phyloP scores from a whole-genome alignment of 2,113 vertebrate genomes.

The Sinocyclocheilus anophthalmus region DNA sequence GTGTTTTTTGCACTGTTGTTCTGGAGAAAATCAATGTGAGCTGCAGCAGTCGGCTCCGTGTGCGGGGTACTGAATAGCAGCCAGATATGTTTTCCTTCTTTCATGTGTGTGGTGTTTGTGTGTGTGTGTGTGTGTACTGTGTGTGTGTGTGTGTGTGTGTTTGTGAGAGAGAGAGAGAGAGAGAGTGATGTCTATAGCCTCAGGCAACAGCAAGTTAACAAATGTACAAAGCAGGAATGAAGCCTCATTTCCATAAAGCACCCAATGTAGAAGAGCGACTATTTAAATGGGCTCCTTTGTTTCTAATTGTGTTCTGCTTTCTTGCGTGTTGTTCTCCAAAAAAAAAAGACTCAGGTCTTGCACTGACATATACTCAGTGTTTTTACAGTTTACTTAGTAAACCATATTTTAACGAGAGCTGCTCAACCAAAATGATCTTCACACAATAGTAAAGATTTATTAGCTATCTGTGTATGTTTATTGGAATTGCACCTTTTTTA shows the following conservation, averaged over 20 bases:
- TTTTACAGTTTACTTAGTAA: not conserved
- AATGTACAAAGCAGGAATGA: conserved; percentile 75
- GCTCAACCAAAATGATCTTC: not conserved
- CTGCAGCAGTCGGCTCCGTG: conserved; percentile 74
- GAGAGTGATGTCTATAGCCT: conserved; percentile 74
- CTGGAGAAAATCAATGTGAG: conserved; percentile 73
- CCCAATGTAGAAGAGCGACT: conserved; percentile 68
- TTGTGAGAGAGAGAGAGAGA: not conserved
- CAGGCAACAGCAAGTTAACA: conserved; percentile 78
- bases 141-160: conserved; percentile 8
- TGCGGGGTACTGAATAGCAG: conserved; percentile 76
- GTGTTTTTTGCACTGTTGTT: conserved; percentile 62
- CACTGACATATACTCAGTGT: not conserved
- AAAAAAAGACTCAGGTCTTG: conserved; percentile 36
- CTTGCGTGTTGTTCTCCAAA: conserved; percentile 42
- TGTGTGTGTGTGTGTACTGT: not conserved
- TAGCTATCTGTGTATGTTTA: not conserved
- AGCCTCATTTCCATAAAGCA: conserved; percentile 79
- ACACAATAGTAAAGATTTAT: not conserved
- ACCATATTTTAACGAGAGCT: conserved; percentile 9
- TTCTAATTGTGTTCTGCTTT: conserved; percentile 70
- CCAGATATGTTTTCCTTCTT: conserved; percentile 58
- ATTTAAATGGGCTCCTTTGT: conserved; percentile 76
- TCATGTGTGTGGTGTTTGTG: conserved; percentile 64
- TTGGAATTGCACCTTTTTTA: not conserved